Conservation (phyloP, 64 coral and sea anemone species). For the Actinia equina region DNA sequence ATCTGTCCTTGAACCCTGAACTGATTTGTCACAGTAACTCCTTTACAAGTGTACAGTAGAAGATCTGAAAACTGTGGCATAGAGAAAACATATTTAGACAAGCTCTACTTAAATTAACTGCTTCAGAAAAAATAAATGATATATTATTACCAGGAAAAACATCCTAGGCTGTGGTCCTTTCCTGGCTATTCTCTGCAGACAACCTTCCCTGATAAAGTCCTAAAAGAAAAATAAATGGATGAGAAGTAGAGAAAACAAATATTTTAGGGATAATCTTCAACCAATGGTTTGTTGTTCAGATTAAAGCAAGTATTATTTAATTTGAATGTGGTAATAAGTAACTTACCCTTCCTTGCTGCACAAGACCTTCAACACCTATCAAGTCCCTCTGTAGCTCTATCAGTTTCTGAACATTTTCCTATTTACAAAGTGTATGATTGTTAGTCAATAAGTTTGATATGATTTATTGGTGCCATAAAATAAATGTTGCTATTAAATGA, state of each 20-base stretch:
- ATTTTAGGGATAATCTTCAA: too few species aligned
- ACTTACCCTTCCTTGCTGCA: conserved; percentile 91
- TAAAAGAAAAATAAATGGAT: conserved; percentile 10
- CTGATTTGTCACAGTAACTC: conserved; percentile 89
- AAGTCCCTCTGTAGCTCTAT: conserved; percentile 95
- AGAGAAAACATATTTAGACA: neutral
- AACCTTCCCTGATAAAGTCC: conserved; percentile 97
- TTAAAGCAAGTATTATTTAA: too few species aligned
- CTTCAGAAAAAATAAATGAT: neutral
- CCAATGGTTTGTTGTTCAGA: too few species aligned
- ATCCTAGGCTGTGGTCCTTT: conserved; percentile 97
- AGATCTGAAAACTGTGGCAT: conserved; percentile 78
- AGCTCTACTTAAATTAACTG: neutral
- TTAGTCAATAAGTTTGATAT: too few species aligned
- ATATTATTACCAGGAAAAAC: conserved; percentile 95
- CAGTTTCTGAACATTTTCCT: conserved; percentile 98
- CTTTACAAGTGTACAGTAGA: conserved; percentile 91
- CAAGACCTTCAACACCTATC: conserved; percentile 91
- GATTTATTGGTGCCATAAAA: too few species aligned
- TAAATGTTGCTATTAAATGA: too few species aligned
- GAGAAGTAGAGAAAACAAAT: too few species aligned
- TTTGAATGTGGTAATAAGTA: neutral
- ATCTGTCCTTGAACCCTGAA: conserved; percentile 87
- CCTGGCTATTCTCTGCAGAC: conserved; percentile 81
- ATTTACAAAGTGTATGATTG: neutral